These are phyloP conservation scores for Calonectris borealis DNA, from an alignment of 2,113 vertebrate species.

Conservation along the genomic window DNA sequence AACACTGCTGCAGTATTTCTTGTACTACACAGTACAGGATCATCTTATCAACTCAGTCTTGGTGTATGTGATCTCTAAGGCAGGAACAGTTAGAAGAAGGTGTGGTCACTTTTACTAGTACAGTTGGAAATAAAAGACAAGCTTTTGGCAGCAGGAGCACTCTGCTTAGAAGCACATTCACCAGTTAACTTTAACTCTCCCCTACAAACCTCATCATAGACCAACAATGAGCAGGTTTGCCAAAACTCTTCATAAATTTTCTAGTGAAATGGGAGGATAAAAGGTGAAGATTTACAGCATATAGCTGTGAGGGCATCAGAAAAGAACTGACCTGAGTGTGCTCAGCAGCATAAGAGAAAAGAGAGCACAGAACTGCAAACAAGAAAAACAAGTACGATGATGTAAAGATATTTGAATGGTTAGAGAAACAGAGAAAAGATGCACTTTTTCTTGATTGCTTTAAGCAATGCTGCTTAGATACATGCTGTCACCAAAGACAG, in stretches of 20 bases:
- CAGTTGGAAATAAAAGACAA: neutral
- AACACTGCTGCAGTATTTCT: neutral
- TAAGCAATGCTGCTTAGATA: neutral
- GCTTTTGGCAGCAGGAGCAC: neutral
- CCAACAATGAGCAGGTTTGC: neutral
- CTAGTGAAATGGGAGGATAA: neutral
- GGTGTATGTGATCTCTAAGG: neutral
- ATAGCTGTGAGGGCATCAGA: neutral
- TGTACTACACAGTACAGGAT: neutral
- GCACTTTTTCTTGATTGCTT: neutral
- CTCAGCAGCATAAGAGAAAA: neutral
- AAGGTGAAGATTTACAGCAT: neutral
- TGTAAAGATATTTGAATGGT: neutral
- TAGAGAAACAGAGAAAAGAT: neutral
- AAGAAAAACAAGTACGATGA: neutral
- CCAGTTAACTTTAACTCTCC: neutral
- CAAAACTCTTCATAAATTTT: neutral
- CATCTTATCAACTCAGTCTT: neutral
- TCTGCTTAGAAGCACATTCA: neutral
- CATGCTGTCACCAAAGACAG: neutral
- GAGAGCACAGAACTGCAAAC: neutral
- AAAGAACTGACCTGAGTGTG: neutral
- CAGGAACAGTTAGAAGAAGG: neutral
- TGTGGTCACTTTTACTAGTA: neutral
- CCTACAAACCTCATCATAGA: neutral